Conservation (phyloP, 2,888 invertebrate species). For the Geotrupes spiniger region DNA sequence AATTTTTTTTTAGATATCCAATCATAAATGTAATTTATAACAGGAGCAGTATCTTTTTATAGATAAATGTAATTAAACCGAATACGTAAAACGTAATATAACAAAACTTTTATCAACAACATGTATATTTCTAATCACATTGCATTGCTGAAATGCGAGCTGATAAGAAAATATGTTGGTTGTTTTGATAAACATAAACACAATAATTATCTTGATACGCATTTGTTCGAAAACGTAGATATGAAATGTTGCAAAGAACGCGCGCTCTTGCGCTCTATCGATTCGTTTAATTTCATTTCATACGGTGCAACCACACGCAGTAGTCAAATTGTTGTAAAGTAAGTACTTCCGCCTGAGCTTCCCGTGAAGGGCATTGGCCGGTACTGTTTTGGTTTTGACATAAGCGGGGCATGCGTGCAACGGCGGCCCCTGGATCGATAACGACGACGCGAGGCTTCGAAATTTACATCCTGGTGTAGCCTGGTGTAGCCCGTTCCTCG, state of each 20-base stretch:
- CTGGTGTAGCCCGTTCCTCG: constrained; percentile 10
- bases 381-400: constrained; percentile 33
- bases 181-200: constrained; percentile 1
- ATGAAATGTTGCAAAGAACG: constrained; percentile 11
- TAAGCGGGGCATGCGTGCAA: constrained; percentile 32
- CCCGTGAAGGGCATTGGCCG: constrained; percentile 40
- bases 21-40: too few relatives aligned
- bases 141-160: neutral
- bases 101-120: too few relatives aligned
- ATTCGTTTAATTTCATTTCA: constrained; percentile 26
- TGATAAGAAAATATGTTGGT: neutral
- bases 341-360: constrained; percentile 39
- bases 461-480: constrained; percentile 7
- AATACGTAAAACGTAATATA: too few relatives aligned
- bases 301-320: constrained; percentile 18
- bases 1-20: too few relatives aligned
- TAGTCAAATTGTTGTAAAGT: constrained; percentile 44
- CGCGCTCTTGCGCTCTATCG: constrained; percentile 21
- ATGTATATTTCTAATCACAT: neutral
- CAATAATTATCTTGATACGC: neutral
- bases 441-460: constrained; percentile 12
- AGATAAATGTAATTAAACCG: too few relatives aligned
- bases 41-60: too few relatives aligned
- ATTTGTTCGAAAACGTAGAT: too few relatives aligned
- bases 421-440: constrained; percentile 28